Base-by-base conservation (phyloP, 1,140 invertebrate genomes). In the Drosophila melanogaster region DNA sequence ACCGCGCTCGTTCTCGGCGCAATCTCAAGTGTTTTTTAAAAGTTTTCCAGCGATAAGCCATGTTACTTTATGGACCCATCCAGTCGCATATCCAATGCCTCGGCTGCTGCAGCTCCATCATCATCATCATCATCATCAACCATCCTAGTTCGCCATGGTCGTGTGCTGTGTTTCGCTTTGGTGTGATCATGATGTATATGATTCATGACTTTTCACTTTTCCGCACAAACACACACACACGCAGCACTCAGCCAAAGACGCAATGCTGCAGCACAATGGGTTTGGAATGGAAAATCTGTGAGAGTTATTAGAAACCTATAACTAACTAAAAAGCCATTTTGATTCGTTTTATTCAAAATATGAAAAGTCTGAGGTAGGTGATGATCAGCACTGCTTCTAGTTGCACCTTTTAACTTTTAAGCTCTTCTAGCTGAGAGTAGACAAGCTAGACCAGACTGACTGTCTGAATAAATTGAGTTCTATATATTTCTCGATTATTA, bases 201-300 rank as follows among this genome's bases (percentile, higher is more conserved):
- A 87, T 87, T 87, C 76, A 87, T 87, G 84, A 87, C 84, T 84
- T 87, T 87, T 87, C 84, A 87, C 84, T 89, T 87, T 84, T 80
- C 59, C 72, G 44, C 73, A 71, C 59, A 61, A 40, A n/a, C n/a
- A 55, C 51, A 73, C 43, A 50, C 56, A 73, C 56, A 50, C 51
- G 46, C 44, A 43, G 44, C 26, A 19, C 44, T 30, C 35, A 26
- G 38, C 19, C 10, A 17, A 15, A 50, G 49, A 30, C 50, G 47
- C 44, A 26, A 60, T 60, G 59, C 47, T 65, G 26, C 49, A 49
- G 75, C 56, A 86, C 83, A 59, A 77, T 86, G 79, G 79, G 30
- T 4, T 4, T 22, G 2, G 40, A 75, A 56, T 38, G 0, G 0
- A 19, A 22, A 76, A 38, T 53, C 3, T 11, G 1, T 10, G 12